Evolutionary conservation across 2,797 vertebrate species (phyloP).

Genomic region (Pipistrellus kuhlii): DNA sequence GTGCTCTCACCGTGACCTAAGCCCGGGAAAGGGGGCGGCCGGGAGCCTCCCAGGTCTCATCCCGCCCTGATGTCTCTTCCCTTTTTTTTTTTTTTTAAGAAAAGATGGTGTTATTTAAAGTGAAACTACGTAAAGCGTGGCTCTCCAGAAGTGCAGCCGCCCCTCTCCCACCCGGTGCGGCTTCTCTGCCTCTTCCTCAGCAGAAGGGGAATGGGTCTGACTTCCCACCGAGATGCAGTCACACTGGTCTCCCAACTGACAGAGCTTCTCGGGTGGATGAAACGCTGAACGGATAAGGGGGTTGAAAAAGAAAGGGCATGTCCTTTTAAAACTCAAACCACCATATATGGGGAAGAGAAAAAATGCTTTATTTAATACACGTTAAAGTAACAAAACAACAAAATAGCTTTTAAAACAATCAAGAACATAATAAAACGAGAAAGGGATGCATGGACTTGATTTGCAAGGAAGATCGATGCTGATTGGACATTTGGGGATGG

Average conservation of each 20-base stretch:
- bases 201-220: neutral
- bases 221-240: rapidly evolving
- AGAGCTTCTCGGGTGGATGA: neutral
- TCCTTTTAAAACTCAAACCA: conserved; percentile 6
- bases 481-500: neutral
- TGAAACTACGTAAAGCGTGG: neutral
- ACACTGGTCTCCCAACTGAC: neutral
- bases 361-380: neutral
- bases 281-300: neutral
- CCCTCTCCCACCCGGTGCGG: neutral
- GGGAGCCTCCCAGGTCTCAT: neutral
- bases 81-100: neutral
- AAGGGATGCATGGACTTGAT: neutral
- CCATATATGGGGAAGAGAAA: neutral
- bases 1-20: neutral
- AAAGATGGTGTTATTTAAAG: neutral
- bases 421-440: neutral
- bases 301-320: neutral
- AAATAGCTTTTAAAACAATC: neutral
- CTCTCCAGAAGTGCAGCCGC: neutral
- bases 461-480: neutral
- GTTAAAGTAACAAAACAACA: neutral
- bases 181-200: neutral
- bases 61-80: neutral
- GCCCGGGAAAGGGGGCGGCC: neutral